phyloP scores from a whole-genome alignment of 2,113 vertebrate genomes.

The Dasyprocta punctata region DNA sequence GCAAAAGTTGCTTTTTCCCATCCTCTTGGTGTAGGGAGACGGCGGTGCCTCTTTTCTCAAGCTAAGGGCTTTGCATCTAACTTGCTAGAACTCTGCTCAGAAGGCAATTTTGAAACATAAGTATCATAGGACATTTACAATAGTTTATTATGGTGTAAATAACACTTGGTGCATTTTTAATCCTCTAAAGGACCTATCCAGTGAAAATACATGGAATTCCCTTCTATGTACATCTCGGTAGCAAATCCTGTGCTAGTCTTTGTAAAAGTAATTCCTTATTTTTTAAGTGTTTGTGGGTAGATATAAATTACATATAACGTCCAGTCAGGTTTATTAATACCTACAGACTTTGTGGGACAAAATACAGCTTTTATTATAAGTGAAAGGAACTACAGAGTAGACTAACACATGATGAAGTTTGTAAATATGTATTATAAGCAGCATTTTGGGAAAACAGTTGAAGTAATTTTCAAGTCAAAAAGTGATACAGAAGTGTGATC shows the following conservation, averaged over 20 bases:
- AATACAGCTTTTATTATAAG: background rate
- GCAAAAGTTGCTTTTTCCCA: background rate
- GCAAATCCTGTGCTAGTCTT: constrained; percentile 13
- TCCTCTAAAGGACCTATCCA: constrained; percentile 35
- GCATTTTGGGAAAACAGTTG: background rate
- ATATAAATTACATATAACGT: background rate
- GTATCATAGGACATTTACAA: constrained; percentile 32
- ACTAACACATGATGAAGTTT: background rate
- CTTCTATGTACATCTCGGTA: background rate
- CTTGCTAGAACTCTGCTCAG: background rate
- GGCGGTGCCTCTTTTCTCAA: background rate
- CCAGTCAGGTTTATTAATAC: background rate
- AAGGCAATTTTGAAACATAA: background rate
- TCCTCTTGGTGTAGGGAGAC: constrained; percentile 48
- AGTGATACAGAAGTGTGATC: background rate
- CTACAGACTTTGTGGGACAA: background rate
- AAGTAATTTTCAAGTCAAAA: background rate
- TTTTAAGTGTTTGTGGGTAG: background rate
- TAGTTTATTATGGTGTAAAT: constrained; percentile 44
- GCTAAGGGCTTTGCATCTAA: background rate
- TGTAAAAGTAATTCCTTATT: constrained; percentile 29
- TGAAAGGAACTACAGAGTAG: background rate
- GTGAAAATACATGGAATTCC: constrained; percentile 27
- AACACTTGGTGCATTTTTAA: constrained; percentile 43
- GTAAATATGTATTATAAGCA: constrained; percentile 38